phyloP scores from a whole-genome alignment of 1,140 invertebrate species.

The Eupristina koningsbergeri region DNA sequence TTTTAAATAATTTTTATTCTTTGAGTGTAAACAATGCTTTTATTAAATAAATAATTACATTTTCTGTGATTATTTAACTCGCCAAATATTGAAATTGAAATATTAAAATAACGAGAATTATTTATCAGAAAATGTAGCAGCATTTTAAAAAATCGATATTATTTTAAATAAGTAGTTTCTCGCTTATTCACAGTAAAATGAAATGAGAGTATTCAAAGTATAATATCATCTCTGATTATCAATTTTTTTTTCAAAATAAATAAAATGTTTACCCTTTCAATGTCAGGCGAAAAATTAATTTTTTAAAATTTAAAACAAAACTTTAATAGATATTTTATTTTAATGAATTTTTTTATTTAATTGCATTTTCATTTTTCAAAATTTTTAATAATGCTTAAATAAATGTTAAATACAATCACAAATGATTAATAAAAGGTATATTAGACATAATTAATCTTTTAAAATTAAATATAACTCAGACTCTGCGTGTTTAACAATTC shows the following conservation, averaged over 20 bases:
- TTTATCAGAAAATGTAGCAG: too few species aligned
- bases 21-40: background rate
- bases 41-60: background rate
- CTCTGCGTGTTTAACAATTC: background rate
- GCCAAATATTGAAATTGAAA: background rate
- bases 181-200: background rate
- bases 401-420: too few species aligned
- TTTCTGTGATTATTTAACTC: background rate
- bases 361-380: background rate
- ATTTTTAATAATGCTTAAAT: too few species aligned
- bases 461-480: background rate
- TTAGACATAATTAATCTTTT: background rate
- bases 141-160: background rate
- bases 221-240: background rate
- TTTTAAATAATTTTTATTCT: too few species aligned
- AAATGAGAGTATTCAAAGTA: background rate
- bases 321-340: too few species aligned
- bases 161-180: background rate
- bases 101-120: background rate
- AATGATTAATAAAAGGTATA: background rate
- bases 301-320: background rate
- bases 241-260: background rate
- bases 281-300: background rate
- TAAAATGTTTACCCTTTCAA: background rate
- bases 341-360: too few species aligned